Conservation (phyloP, 2,113 vertebrate genomes). For the Centropus unirufus region DNA sequence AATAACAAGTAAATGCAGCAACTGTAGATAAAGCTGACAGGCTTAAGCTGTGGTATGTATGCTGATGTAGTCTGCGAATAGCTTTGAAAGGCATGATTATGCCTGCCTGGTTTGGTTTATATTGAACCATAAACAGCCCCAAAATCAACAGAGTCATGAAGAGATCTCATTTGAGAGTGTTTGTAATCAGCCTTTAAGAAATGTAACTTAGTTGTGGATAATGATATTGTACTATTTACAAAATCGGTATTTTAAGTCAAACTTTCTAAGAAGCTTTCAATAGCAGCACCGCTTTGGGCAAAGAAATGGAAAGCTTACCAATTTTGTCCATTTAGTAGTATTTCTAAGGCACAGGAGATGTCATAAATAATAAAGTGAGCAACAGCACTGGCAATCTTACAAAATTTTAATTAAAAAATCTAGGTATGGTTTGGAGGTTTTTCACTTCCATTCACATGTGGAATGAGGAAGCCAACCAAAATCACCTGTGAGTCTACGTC, state of each 20-base stretch:
- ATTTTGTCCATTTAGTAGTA: neutral
- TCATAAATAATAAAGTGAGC: neutral
- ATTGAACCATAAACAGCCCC: neutral
- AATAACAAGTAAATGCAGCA: neutral
- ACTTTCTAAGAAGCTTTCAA: neutral
- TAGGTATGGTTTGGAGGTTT: neutral
- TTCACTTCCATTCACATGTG: neutral
- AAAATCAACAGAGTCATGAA: neutral
- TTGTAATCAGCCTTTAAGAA: neutral
- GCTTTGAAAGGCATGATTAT: neutral
- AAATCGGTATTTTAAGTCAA: neutral
- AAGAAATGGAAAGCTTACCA: neutral
- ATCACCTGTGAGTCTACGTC: neutral
- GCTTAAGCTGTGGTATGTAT: neutral
- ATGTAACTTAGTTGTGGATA: neutral
- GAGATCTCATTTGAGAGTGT: neutral
- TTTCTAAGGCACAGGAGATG: neutral
- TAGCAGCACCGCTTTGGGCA: neutral
- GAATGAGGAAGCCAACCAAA: neutral
- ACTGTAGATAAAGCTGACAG: neutral
- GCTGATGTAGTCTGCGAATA: neutral
- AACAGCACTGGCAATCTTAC: neutral
- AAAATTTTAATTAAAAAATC: neutral
- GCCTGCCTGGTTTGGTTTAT: neutral
- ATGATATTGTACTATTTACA: neutral